A percentile compares a stretch with the other conserved stretches of the same genome.
These are phyloP conservation scores for Lamellibrachia satsuma DNA, from an alignment of 2,888 invertebrate species.

Conservation along the genomic window DNA sequence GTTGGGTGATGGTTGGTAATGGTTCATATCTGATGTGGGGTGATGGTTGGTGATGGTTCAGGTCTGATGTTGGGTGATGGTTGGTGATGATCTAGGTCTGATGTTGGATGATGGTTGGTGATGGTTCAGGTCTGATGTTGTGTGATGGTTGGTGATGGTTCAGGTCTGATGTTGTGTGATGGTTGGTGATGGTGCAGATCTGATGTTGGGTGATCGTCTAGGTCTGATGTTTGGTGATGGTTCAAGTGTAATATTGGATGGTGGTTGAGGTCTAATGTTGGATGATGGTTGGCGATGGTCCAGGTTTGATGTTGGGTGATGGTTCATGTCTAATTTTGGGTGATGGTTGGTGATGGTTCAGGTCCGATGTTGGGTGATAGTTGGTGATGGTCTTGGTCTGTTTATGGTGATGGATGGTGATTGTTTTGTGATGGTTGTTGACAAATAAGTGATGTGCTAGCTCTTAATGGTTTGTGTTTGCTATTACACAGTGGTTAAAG, in stretches of 20 bases:
- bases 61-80: neutral
- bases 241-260: neutral
- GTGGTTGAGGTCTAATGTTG: neutral
- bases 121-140: neutral
- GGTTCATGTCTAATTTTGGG: neutral
- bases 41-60: neutral
- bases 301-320: neutral
- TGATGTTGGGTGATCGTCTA: neutral
- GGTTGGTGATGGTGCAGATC: neutral
- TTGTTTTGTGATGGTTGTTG: neutral
- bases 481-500: neutral
- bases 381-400: neutral
- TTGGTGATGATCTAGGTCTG: neutral
- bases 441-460: neutral
- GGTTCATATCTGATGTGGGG: neutral
- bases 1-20: neutral
- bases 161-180: neutral
- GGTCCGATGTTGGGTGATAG: neutral
- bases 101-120: neutral
- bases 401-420: neutral
- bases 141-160: neutral
- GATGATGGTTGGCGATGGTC: neutral
- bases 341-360: neutral
- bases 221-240: neutral
- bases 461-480: neutral